These are phyloP conservation scores for Hapalemur alaotrensis DNA, from an alignment of 2,797 vertebrate genomes.

Conservation along the genomic window DNA sequence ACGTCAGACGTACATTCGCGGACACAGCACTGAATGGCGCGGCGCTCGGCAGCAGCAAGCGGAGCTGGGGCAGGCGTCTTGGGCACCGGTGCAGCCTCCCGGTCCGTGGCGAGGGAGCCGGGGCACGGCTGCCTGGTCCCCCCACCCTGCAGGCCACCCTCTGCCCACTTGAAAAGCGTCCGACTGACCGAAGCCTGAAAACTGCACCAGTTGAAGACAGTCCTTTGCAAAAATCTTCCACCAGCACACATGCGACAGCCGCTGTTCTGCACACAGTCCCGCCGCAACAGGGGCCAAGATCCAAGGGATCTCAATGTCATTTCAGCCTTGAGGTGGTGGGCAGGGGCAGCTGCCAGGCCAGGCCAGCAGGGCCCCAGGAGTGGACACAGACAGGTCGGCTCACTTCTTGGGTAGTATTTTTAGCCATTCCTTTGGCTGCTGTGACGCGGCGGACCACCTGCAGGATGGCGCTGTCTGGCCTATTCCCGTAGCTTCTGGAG, in stretches of 20 bases:
- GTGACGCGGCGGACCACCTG: background rate
- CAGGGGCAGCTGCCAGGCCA: background rate
- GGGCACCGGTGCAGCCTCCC: too few species aligned
- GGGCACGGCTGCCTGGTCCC: background rate
- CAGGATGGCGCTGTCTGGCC: fast-evolving
- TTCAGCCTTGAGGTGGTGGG: fast-evolving
- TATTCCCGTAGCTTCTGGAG: background rate
- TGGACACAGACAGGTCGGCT: background rate
- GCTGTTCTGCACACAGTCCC: fast-evolving
- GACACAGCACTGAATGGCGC: conserved; percentile 79
- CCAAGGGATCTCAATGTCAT: background rate
- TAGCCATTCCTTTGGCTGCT: background rate
- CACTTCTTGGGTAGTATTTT: too few species aligned
- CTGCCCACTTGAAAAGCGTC: background rate
- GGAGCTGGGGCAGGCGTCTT: background rate
- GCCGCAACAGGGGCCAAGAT: background rate
- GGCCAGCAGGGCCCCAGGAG: background rate
- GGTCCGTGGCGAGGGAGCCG: background rate
- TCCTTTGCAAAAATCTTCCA: background rate
- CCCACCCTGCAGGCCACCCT: background rate
- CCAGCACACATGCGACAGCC: fast-evolving
- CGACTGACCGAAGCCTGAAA: background rate
- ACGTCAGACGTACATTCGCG: conserved; percentile 81
- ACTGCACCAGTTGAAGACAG: conserved; percentile 1
- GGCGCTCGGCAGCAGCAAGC: conserved; percentile 76